Conservation (phyloP, 2,888 invertebrate genomes). For the Laothoe populi region DNA sequence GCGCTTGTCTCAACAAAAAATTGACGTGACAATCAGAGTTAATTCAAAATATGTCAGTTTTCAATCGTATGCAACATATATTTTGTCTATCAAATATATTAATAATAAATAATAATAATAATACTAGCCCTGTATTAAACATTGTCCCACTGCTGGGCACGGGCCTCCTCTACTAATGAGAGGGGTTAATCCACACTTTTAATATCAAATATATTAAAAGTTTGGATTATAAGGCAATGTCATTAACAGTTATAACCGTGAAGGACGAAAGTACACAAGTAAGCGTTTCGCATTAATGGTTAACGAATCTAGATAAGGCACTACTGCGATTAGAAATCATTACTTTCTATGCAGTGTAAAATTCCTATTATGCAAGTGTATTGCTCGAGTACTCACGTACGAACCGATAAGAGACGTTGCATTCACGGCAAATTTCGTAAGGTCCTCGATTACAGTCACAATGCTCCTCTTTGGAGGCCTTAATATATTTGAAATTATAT, state of each 20-base stretch:
- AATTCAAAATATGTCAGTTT: too few species aligned
- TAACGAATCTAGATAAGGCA: constrained; percentile 64
- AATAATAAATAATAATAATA: too few species aligned
- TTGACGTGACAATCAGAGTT: too few species aligned
- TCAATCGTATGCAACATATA: too few species aligned
- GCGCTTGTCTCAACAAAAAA: too few species aligned
- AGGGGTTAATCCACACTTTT: too few species aligned
- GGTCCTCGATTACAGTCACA: background rate
- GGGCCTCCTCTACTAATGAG: too few species aligned
- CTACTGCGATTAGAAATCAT: constrained; percentile 71
- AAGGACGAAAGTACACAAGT: constrained; percentile 9
- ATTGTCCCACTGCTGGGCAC: too few species aligned
- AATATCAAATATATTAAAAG: too few species aligned
- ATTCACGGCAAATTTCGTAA: constrained; percentile 14
- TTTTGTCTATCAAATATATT: background rate
- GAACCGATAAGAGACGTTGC: constrained; percentile 45
- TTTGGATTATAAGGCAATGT: background rate
- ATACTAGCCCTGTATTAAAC: too few species aligned
- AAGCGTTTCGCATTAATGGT: constrained; percentile 38
- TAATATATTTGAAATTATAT: background rate
- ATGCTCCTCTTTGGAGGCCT: background rate
- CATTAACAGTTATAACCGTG: constrained; percentile 5
- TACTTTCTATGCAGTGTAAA: constrained; percentile 68
- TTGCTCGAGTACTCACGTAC: constrained; percentile 53
- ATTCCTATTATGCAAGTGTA: constrained; percentile 64